phyloP scores from a whole-genome alignment of 2,113 vertebrate species.

The Callipepla squamata region DNA sequence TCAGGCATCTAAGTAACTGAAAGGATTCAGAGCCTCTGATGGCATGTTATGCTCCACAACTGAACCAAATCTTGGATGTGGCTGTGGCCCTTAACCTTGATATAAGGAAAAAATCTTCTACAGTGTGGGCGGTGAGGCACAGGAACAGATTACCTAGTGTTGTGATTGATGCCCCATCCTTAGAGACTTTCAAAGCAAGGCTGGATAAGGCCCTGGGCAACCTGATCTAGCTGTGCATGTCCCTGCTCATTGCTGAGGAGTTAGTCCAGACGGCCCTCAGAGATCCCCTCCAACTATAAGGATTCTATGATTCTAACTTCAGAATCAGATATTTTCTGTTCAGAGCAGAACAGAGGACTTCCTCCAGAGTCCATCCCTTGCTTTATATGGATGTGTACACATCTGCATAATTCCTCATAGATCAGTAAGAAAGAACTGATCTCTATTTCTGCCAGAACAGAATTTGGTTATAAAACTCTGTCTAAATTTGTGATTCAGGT shows the following conservation, averaged over 20 bases:
- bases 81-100: neutral
- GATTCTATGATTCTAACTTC: neutral
- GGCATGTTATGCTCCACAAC: neutral
- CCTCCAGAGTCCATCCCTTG: rapidly evolving
- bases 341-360: neutral
- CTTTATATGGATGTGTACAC: neutral
- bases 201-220: no score
- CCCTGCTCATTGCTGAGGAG: no score
- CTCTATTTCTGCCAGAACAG: neutral
- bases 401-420: neutral
- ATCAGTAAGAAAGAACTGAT: neutral
- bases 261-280: no score
- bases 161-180: no score
- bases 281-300: no score
- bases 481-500: neutral
- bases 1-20: neutral
- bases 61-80: neutral
- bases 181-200: no score
- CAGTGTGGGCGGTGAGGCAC: no score
- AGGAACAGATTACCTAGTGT: no score
- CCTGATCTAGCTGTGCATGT: no score
- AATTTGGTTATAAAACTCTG: neutral
- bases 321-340: neutral
- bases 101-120: no score
- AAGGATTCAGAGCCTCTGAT: neutral